These are phyloP conservation scores for Syrmaticus mikado DNA, from an alignment of 2,113 vertebrate species.

Conservation along the genomic window DNA sequence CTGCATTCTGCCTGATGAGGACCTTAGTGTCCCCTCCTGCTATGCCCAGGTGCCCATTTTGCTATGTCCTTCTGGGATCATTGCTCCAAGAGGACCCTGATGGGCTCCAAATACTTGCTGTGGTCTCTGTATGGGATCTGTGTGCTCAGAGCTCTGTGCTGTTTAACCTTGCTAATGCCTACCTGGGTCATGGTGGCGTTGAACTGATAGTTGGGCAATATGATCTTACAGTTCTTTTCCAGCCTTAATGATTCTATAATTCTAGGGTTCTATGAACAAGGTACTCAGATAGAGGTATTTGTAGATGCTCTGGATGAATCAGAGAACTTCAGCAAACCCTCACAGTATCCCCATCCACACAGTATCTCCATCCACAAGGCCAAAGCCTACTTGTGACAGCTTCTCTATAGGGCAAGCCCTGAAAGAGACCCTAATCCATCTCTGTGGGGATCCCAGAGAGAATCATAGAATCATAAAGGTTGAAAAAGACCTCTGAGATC, in stretches of 20 bases:
- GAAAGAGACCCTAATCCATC: background rate
- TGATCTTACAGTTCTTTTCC: too few species aligned
- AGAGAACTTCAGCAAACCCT: background rate
- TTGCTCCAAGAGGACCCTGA: background rate
- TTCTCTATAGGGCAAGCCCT: background rate
- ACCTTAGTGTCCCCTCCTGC: background rate
- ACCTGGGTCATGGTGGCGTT: background rate
- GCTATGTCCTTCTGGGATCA: background rate
- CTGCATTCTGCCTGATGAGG: background rate
- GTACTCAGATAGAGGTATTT: too few species aligned
- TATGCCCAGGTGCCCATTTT: background rate
- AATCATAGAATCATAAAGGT: background rate
- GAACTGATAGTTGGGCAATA: too few species aligned
- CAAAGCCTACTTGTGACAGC: background rate
- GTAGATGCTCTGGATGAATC: background rate
- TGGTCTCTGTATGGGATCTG: background rate
- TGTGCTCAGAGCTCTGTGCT: background rate
- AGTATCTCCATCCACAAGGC: background rate
- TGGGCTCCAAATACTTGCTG: rapidly evolving
- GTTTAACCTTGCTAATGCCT: background rate
- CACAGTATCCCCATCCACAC: background rate
- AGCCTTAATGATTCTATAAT: too few species aligned
- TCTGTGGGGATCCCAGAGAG: background rate
- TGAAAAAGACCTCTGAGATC: too few species aligned
- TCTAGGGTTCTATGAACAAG: too few species aligned